Evolutionary conservation across 2,888 invertebrate species (phyloP).

Genomic region (Sarcophaga caerulescens): DNA sequence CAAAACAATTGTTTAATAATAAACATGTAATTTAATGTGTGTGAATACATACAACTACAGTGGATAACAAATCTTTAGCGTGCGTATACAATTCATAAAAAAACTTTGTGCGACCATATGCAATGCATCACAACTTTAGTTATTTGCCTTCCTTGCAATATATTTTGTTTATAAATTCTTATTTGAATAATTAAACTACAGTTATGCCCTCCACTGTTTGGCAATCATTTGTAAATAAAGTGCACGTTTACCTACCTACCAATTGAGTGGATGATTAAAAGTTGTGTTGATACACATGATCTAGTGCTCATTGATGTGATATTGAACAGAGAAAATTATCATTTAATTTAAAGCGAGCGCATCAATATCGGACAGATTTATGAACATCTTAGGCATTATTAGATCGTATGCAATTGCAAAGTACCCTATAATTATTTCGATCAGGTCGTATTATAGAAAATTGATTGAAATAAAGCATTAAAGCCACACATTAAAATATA

Average conservation of each 20-base stretch:
- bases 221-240: neutral
- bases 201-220: constrained; percentile 12
- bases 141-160: no score
- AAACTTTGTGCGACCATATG: no score
- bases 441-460: no score
- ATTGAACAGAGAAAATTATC: constrained; percentile 52
- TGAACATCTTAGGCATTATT: neutral
- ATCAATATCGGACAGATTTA: constrained; percentile 57
- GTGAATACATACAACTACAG: constrained; percentile 6
- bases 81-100: no score
- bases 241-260: constrained; percentile 37
- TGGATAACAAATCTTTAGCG: neutral
- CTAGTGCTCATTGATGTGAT: constrained; percentile 48
- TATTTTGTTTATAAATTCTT: no score
- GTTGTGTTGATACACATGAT: constrained; percentile 58
- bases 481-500: no score
- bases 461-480: no score
- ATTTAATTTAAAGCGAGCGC: constrained; percentile 35
- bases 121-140: no score
- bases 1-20: constrained; percentile 60
- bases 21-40: constrained; percentile 58
- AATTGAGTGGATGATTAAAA: constrained; percentile 58
- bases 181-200: neutral
- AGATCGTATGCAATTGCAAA: neutral
- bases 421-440: neutral